Percentiles rank a stretch among this genome's conserved stretches.
These are phyloP conservation scores for Seriola dumerili DNA, from an alignment of 2,113 vertebrate genomes.

Conservation along the genomic window DNA sequence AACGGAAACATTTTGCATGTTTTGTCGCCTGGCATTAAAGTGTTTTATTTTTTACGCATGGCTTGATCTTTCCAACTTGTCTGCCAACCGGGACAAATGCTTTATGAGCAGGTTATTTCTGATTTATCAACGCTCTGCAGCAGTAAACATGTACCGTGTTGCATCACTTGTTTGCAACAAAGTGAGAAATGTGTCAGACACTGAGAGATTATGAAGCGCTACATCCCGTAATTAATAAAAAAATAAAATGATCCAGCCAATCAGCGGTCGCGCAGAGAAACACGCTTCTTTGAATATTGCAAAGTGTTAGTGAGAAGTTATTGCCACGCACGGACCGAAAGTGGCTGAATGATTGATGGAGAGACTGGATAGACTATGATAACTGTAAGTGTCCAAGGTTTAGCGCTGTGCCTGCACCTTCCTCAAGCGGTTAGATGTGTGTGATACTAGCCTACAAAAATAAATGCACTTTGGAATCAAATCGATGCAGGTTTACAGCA, in stretches of 20 bases:
- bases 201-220: neutral
- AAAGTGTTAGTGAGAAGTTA: constrained; percentile 49
- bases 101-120: constrained; percentile 25
- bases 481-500: constrained; percentile 29
- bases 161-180: constrained; percentile 39
- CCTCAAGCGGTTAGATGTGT: constrained; percentile 18
- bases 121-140: constrained; percentile 52
- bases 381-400: constrained; percentile 9
- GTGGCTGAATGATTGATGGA: constrained; percentile 50
- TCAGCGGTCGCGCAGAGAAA: constrained; percentile 63
- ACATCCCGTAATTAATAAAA: constrained; percentile 16
- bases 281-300: constrained; percentile 59
- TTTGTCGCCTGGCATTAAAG: neutral
- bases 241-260: constrained; percentile 62
- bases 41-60: constrained; percentile 13
- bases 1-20: neutral
- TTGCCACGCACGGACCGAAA: constrained; percentile 14
- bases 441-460: neutral
- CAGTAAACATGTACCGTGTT: constrained; percentile 49
- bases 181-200: constrained; percentile 8
- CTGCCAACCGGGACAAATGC: constrained; percentile 35
- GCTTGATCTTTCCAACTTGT: constrained; percentile 39
- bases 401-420: neutral
- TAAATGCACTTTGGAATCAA: neutral
- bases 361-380: neutral